Conservation (phyloP, 2,888 invertebrate genomes). For the Campaea margaritaria region DNA sequence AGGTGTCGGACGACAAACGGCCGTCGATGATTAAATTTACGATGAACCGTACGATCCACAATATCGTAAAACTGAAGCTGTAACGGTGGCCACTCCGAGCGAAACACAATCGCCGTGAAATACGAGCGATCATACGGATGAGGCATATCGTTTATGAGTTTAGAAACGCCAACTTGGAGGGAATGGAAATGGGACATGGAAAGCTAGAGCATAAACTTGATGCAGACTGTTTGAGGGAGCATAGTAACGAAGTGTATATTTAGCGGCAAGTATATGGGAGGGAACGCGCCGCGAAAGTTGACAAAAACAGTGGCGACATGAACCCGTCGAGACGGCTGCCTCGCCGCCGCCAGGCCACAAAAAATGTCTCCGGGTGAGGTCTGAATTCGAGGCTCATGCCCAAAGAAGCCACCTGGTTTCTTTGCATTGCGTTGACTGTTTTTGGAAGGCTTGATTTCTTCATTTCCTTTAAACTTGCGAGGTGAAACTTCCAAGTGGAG, state of each 20-base stretch:
- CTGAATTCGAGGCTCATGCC: constrained; percentile 46
- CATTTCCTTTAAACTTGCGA: constrained; percentile 27
- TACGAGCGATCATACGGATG: constrained; percentile 30
- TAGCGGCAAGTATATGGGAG: too few species aligned
- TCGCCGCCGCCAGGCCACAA: constrained; percentile 47
- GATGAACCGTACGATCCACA: constrained; percentile 52
- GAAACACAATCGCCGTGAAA: constrained; percentile 38
- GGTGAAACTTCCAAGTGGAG: neutral
- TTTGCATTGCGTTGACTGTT: constrained; percentile 26
- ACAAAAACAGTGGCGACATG: constrained; percentile 72
- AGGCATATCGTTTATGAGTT: constrained; percentile 42
- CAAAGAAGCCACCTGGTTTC: constrained; percentile 50
- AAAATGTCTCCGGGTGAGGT: constrained; percentile 56
- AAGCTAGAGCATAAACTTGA: constrained; percentile 8
- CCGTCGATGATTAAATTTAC: constrained; percentile 57
- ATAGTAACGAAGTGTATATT: constrained; percentile 47
- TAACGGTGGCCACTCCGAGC: constrained; percentile 34
- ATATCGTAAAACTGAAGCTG: constrained; percentile 58
- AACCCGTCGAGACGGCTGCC: constrained; percentile 51
- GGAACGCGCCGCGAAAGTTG: constrained; percentile 70
- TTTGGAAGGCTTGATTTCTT: constrained; percentile 37
- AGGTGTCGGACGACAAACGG: constrained; percentile 59
- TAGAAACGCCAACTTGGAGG: constrained; percentile 36
- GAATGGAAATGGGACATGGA: constrained; percentile 33
- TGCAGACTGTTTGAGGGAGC: neutral